Evolutionary conservation across 2,113 vertebrate genomes (phyloP).

Genomic region (Petromus typicus): DNA sequence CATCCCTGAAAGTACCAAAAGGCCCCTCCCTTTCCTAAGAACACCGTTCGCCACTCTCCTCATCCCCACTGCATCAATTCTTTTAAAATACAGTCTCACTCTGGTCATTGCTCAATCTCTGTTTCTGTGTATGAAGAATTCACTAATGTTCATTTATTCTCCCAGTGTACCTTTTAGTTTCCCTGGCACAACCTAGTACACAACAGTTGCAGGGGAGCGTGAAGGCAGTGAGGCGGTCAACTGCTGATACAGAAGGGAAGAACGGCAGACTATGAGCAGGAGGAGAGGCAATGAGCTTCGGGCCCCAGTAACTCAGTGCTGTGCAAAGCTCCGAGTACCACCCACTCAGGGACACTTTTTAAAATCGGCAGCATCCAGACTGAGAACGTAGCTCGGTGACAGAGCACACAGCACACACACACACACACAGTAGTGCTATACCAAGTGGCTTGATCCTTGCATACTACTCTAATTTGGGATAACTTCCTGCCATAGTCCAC

Average conservation of each 20-base stretch:
- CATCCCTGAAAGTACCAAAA: neutral
- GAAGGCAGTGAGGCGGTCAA: neutral
- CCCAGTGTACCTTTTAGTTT: neutral
- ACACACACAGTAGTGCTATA: neutral
- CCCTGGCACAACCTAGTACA: neutral
- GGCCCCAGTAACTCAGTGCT: neutral
- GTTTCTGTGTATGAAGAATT: neutral
- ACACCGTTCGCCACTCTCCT: neutral
- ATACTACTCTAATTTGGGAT: neutral
- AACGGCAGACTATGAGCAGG: neutral
- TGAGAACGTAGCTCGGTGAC: neutral
- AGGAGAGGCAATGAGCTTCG: neutral
- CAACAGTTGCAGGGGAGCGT: neutral
- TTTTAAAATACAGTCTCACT: neutral
- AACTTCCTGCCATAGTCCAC: neutral
- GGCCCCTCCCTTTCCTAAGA: neutral
- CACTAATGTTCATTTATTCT: neutral
- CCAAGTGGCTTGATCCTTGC: neutral
- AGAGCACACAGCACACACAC: neutral
- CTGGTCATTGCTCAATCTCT: neutral
- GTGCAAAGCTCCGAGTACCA: neutral
- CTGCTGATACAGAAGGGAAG: neutral
- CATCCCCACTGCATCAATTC: neutral
- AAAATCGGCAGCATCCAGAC: neutral
- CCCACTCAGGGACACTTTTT: neutral